Evolutionary conservation across 2,888 invertebrate species (phyloP).

Genomic region (Caradrina kadenii): DNA sequence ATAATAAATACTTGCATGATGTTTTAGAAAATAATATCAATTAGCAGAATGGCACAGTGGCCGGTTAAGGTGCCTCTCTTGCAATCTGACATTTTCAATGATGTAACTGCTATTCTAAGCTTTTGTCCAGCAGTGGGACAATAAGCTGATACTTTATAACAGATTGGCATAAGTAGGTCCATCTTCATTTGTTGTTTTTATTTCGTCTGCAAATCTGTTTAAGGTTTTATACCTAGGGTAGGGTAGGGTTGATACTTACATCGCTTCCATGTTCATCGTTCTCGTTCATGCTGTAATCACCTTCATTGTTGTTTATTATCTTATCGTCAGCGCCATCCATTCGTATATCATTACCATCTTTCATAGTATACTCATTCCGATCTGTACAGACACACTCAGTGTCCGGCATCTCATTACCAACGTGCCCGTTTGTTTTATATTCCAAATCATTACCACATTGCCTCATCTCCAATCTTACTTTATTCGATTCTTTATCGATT

Average conservation of each 20-base stretch:
- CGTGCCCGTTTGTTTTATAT: constrained; percentile 61
- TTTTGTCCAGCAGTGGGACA: too few relatives aligned
- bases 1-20: constrained; percentile 13
- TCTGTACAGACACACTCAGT: constrained; percentile 61
- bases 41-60: too few relatives aligned
- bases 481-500: constrained; percentile 79
- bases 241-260: constrained; percentile 69
- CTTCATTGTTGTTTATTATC: constrained; percentile 65
- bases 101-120: too few relatives aligned
- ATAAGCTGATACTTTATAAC: too few relatives aligned
- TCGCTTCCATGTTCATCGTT: constrained; percentile 70
- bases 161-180: too few relatives aligned
- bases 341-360: constrained; percentile 67
- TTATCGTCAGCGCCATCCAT: constrained; percentile 67
- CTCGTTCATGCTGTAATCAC: constrained; percentile 69
- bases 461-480: constrained; percentile 80
- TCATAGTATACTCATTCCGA: constrained; percentile 71
- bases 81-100: too few relatives aligned
- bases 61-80: too few relatives aligned
- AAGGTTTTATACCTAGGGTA: background rate
- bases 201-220: background rate
- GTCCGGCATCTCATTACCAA: constrained; percentile 57
- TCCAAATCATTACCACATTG: constrained; percentile 63
- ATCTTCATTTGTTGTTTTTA: background rate
- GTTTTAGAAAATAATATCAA: background rate